Evolutionary conservation across 2,888 invertebrate species (phyloP), one percentile per base, ranked within the genome.

Genomic region (Cantharis rufa): DNA sequence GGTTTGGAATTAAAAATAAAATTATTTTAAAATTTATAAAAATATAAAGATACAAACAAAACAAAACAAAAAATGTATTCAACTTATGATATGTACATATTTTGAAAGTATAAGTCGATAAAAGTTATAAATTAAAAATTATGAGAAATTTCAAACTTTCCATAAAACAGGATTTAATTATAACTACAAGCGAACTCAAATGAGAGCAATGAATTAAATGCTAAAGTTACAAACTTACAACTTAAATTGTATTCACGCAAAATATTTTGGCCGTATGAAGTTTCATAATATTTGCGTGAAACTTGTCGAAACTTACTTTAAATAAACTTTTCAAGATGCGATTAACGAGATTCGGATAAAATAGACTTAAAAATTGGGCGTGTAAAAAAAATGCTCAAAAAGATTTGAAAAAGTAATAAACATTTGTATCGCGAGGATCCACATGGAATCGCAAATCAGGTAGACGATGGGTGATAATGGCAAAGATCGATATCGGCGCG

Each of bases 401-500:
- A 69, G 28, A 32, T 32, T 32, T 15, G 32, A 13, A 11, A 69
- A 16, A 69, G 28, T 66, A 71, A 71, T 73, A 71, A 69, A 63
- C 74, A 70, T 69, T 74, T 61, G 48, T 68, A 68, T 70, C 69
- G 62, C 69, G 71, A 78, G 76, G 71, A 74, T 75, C 76, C 78
- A 75, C 78, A 76, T 80, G 74, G 80, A 78, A 82, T 81, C 74
- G 80, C 27, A 76, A 80, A 75, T 81, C 81, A 82, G 82, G 82
- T 82, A 79, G 76, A 80, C 78, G 75, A 79, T 77, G 78, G 79
- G 80, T 75, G 80, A 81, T 78, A 79, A 81, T 78, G 79, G 79
- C 71, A 75, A 79, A 82, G 82, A 83, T 83, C 84, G 84, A 85
- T 84, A 84, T 82, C 80, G 79, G 81, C 80, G 80, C 78, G 78